phyloP scores from a whole-genome alignment of 2,888 invertebrate species.

The Acanthosepion esculentum region DNA sequence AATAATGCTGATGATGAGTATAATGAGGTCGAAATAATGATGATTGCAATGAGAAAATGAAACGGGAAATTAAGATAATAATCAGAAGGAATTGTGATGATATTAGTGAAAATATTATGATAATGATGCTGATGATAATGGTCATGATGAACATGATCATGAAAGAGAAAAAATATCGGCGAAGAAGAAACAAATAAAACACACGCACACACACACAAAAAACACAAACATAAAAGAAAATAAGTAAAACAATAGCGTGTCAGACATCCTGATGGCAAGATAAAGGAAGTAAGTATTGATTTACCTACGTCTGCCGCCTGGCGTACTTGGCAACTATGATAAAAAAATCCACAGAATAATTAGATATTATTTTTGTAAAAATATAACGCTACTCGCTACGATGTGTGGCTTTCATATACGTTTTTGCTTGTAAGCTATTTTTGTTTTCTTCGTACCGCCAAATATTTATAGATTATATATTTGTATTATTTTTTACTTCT shows the following conservation, averaged over 20 bases:
- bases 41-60: neutral
- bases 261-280: conserved; percentile 1
- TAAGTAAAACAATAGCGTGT: neutral
- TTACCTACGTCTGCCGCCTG: conserved; percentile 7
- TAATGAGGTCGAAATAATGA: neutral
- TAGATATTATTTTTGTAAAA: conserved; percentile 22
- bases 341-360: neutral
- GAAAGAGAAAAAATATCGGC: neutral
- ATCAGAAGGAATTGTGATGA: neutral
- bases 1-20: too few relatives aligned
- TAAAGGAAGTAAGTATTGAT: conserved; percentile 33
- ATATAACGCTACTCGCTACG: conserved; percentile 2
- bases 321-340: neutral
- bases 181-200: neutral
- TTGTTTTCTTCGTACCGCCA: neutral
- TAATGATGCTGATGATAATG: neutral
- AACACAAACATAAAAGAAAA: neutral
- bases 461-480: neutral
- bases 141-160: neutral
- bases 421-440: neutral
- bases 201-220: neutral
- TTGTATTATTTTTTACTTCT: neutral
- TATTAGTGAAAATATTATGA: neutral
- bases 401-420: neutral
- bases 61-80: neutral